Conservation (phyloP, 2,888 invertebrate species). For the Brachypalpus laphriformis region DNA sequence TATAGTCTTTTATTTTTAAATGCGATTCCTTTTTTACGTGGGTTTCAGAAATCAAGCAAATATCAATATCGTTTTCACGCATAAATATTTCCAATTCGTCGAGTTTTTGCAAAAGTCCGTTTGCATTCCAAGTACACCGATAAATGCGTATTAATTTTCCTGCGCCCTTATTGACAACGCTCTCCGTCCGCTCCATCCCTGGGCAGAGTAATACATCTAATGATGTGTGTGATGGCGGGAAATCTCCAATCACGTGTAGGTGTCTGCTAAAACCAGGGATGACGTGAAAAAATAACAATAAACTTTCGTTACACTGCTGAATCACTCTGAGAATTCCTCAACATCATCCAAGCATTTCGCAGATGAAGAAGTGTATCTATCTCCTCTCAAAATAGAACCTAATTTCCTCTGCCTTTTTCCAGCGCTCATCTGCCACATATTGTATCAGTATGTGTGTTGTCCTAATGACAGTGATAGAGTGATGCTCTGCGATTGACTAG, state of each 20-base stretch:
- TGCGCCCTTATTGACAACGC: neutral
- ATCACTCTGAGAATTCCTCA: constrained; percentile 16
- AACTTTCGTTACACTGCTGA: constrained; percentile 11
- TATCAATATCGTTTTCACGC: too few species aligned
- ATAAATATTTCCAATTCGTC: too few species aligned
- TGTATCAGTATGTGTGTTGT: constrained; percentile 6
- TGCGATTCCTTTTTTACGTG: too few species aligned
- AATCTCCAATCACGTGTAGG: constrained; percentile 19
- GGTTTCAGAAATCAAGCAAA: too few species aligned
- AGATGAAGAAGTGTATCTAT: neutral
- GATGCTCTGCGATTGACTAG: constrained; percentile 8
- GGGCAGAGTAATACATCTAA: neutral
- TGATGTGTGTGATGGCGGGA: constrained; percentile 26
- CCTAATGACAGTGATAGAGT: constrained; percentile 43
- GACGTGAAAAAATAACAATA: constrained; percentile 24
- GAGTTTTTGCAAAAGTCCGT: too few species aligned
- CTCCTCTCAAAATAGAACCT: constrained; percentile 63
- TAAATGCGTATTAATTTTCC: too few species aligned
- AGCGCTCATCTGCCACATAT: neutral
- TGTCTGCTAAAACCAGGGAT: constrained; percentile 20
- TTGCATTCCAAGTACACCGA: too few species aligned
- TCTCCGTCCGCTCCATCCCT: neutral
- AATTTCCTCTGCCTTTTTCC: constrained; percentile 56
- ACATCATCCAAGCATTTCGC: constrained; percentile 21
- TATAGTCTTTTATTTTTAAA: too few species aligned